phyloP scores from a whole-genome alignment of 2,888 invertebrate genomes.

The Nasonovia ribisnigri region DNA sequence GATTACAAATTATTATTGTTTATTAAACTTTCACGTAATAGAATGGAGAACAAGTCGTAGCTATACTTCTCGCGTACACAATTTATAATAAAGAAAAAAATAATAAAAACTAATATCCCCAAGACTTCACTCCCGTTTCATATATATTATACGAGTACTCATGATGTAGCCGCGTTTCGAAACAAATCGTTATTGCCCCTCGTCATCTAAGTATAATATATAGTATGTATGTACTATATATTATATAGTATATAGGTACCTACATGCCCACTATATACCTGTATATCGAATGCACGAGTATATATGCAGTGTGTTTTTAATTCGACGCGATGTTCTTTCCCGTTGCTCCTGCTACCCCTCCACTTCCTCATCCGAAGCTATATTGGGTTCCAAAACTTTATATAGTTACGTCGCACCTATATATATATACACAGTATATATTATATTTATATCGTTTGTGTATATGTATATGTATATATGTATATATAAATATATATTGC shows the following conservation, averaged over 20 bases:
- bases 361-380: neutral
- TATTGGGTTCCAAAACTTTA: slow-evolving; percentile 34
- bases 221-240: neutral
- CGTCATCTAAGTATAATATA: neutral
- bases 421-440: neutral
- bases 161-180: neutral
- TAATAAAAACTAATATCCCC: neutral
- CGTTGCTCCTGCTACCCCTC: neutral
- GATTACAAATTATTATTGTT: slow-evolving; percentile 18
- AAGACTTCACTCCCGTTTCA: neutral
- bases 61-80: neutral
- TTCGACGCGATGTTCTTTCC: neutral
- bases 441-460: too few relatives aligned
- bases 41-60: neutral
- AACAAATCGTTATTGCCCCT: slow-evolving; percentile 5
- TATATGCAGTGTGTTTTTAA: neutral
- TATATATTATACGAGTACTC: neutral
- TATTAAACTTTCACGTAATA: neutral
- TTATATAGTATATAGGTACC: neutral
- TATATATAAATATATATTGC: too few relatives aligned
- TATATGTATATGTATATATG: too few relatives aligned
- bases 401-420: neutral
- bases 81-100: neutral
- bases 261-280: neutral
- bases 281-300: neutral